Conservation (phyloP, 1,140 invertebrate genomes). For the Uloborus diversus region DNA sequence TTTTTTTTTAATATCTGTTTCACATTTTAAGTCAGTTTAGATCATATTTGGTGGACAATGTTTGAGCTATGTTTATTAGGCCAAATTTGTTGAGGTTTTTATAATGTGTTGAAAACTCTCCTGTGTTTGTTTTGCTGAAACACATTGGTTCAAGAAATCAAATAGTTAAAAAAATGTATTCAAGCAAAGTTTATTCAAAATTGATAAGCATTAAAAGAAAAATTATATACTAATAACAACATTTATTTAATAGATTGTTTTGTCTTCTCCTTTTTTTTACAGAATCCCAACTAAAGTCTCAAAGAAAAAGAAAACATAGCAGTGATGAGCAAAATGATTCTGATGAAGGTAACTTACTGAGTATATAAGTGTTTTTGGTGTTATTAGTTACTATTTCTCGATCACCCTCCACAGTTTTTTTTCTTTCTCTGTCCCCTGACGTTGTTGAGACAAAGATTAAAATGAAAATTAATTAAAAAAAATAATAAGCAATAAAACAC, state of each 20-base stretch:
- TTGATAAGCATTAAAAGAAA: not conserved
- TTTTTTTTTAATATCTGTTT: too few relatives aligned
- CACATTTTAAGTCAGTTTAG: too few relatives aligned
- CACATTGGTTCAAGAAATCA: not conserved
- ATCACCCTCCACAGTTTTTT: too few relatives aligned
- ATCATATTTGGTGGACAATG: too few relatives aligned
- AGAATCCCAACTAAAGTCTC: not conserved
- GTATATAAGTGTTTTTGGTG: not conserved
- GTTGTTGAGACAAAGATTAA: not conserved
- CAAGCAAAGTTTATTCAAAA: not conserved
- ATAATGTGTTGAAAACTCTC: not conserved
- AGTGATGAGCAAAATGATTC: slow-evolving; percentile 36
- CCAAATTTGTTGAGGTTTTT: too few relatives aligned
- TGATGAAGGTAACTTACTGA: slow-evolving; percentile 6
- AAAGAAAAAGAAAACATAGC: slow-evolving; percentile 22
- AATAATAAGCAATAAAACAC: not conserved
- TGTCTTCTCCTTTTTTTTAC: not conserved
- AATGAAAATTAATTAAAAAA: not conserved
- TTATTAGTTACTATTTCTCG: too few relatives aligned
- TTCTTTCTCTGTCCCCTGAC: not conserved
- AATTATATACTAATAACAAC: not conserved
- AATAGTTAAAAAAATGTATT: not conserved
- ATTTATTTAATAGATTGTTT: not conserved
- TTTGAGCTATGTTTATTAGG: too few relatives aligned
- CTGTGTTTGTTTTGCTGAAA: not conserved